Base-by-base conservation (phyloP, 2,797 vertebrate genomes). In the Danionella dracula region DNA sequence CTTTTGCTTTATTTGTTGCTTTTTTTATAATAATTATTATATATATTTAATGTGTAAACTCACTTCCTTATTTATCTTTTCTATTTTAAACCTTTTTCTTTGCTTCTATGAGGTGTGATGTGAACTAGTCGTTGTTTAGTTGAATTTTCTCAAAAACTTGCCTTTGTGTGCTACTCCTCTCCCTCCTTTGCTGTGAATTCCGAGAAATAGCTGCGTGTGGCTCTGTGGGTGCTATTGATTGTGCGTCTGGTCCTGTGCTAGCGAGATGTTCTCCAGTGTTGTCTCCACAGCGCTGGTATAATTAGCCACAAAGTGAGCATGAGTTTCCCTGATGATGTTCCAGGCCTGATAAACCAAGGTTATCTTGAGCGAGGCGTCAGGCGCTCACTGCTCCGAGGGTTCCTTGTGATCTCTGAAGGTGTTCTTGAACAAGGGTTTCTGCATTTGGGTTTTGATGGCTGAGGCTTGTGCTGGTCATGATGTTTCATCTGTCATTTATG, bases 241-340 rank as follows among this genome's bases (percentile, higher is more conserved):
- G 65, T 63, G 35, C 76, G 49, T 23, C 31, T 29, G 17, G 48
- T 63, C 54, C 12, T 10, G 19, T 7, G 2, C 16, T 45, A 35
- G 31, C 4, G 17, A 37, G 23, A 68, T 1, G 61, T 41, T 41
- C 20, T 55, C 40, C 34, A 56, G 54, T 48, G 54, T 75, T 50
- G 56, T 70, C 57, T 64, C 59, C 37, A 35, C 63, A 44, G 35
- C 23, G 2, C 9, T 11, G 19, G 46, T 74, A 70, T 53, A 71
- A 62, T 61, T 59, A 60, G 60, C 67, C 31, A 1, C 37, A 38
- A 50, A 64, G 53, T 17, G 27, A 63, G 69, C 21, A 45, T 35
- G 7, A 63, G 35, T 57, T 67, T 58, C 35, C 46, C 23, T 37
- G 46, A 35, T 12, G 49, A 55, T 70, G 70, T 3, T 46, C 27